Evolutionary conservation across 2,113 vertebrate genomes (phyloP), one percentile per base, ranked within the genome.

Genomic region (Myiagra hebetior): DNA sequence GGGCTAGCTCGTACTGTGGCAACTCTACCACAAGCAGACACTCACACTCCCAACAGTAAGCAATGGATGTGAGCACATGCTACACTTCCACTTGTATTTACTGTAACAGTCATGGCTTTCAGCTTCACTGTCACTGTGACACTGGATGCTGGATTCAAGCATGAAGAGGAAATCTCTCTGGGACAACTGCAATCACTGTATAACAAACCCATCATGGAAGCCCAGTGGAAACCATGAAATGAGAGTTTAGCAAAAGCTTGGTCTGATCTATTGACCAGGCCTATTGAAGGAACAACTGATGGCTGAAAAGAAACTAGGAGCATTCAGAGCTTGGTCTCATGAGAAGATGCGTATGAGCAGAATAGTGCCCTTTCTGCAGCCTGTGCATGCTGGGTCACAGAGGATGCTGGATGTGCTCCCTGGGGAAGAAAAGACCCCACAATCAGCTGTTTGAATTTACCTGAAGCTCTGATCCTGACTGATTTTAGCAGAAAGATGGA

Each of bases 401-500:
- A 33, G 23, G 13, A 39, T 80, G 39, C 73, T 72, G 35, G 33
- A 44, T 63, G 41, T 70, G 26, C n/a, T 56, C 23, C 53, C 22
- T 27, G 10, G 28, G 16, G 11, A 56, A 42, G 41, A 33, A 49
- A 46, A 74, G 41, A 56, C 4, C 21, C 47, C 37, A 65, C 20
- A 24, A 15, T 67, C n/a, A 62, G 18, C 31, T 84, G 15, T 80
- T 69, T 65, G 15, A 85, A 82, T 94, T 76, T 20, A 78, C 42
- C 63, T 65, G 80, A 95, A 94, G 44, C 59, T 47, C 86, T 87
- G 62, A 92, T 56, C 30, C 79, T 88, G 53, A 75, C 76, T 46
- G 85, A 69, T 97, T 93, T 93, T 92, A 42, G 35, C 87, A 91
- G 68, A 80, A 96, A 95, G 85, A 96, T 93, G 89, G 92, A 96